A percentile compares a stretch with the other conserved stretches of the same genome.
phyloP scores from a whole-genome alignment of 2,888 invertebrate species.

The Muscina levida region DNA sequence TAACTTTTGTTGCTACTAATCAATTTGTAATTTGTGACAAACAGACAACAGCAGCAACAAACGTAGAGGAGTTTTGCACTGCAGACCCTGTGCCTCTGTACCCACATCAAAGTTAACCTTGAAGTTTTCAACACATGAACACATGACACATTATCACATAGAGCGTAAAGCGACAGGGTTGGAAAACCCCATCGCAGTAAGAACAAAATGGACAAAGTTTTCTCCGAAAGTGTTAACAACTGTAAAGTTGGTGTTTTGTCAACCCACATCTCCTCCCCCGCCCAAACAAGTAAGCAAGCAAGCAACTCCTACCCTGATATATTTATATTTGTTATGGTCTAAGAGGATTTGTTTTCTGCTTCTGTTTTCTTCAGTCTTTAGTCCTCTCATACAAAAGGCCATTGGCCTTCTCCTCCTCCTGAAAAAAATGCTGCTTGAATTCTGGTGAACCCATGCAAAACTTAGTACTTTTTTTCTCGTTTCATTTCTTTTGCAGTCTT shows the following conservation, averaged over 20 bases:
- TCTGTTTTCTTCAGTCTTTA: no score
- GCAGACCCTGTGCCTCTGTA: no score
- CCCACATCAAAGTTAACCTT: slow-evolving; percentile 1
- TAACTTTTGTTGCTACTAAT: slow-evolving; percentile 5
- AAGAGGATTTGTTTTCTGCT: no score
- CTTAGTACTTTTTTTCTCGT: neutral
- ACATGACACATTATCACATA: slow-evolving; percentile 28
- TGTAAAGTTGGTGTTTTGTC: slow-evolving; percentile 56
- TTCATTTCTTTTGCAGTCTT: neutral
- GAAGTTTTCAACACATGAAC: neutral
- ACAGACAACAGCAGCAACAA: neutral
- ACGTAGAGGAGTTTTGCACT: no score
- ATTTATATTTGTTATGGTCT: slow-evolving; percentile 51
- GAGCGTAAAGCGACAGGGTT: neutral
- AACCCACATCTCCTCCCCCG: no score
- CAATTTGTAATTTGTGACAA: slow-evolving; percentile 29
- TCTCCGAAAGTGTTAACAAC: slow-evolving; percentile 59
- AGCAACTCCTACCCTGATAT: slow-evolving; percentile 61
- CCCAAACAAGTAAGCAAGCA: slow-evolving; percentile 53
- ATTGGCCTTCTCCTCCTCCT: no score
- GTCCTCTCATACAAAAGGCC: no score
- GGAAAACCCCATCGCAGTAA: no score
- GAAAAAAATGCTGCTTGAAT: no score
- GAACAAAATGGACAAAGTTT: no score
- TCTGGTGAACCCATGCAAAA: no score